Base-by-base conservation (phyloP, 53 echinoderm and acorn worm species). In the Arbacia lixula region DNA sequence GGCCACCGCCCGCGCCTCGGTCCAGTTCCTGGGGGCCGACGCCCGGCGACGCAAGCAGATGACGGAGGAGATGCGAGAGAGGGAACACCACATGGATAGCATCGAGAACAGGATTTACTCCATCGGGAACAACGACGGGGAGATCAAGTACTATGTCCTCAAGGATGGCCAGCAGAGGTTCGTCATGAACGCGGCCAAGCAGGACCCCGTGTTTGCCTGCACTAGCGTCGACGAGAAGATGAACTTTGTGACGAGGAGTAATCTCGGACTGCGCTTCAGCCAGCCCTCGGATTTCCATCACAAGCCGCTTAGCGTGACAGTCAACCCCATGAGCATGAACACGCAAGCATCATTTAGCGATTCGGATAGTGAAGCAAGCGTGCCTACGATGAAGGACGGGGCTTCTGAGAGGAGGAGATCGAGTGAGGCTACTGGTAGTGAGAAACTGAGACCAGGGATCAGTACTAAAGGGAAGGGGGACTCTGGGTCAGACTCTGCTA, bases 91-190 rank as follows among this genome's bases (percentile, higher is more conserved):
- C 30, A 68, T 65, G 0, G 90, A 86, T 1, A 88, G 89, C 30
- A 86, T 84, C n/a, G 99, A 99, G 92, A 94, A 88, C 50, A 83
- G 91, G 60, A 99, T 99, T 43, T 94, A 87, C 65, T 92, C 94
- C 71, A 92, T 99, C 68, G 89, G 94, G 42, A 30, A 31, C 22
- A 85, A 89, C 17, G 90, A 99, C 19, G 99, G 99, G 32, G 94
- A 99, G 72, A 86, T 99, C 19, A 99, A 88, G 66, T 99, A 92
- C 83, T 94, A 92, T 51, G 89, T 94, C 24, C 60, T 92, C 50
- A 99, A 92, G 60, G 92, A 99, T 61, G 99, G 99, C 4, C 90
- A 92, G 87, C 88, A 91, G 36, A 84, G 86, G 42, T 86, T 90
- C 30, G 80, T 88, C 30, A 90, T 90, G 87, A 92, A 90, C n/a